A percentile compares a stretch with the other conserved stretches of the same genome.
Evolutionary conservation across 1,140 invertebrate species (phyloP).

Genomic region (Heliconius himera): DNA sequence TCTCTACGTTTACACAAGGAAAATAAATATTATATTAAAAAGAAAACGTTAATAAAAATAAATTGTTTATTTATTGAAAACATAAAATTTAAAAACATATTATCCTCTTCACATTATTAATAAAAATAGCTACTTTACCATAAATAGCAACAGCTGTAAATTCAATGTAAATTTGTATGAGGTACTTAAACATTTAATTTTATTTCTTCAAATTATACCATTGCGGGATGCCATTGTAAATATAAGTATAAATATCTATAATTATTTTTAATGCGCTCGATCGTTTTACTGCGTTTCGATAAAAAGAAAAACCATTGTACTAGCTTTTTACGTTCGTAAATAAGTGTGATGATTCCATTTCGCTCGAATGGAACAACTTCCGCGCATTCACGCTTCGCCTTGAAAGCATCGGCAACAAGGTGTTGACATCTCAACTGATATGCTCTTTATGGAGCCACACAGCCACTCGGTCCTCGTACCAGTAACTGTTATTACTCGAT

Average conservation of each 20-base stretch:
- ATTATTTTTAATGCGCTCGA: slow-evolving; percentile 11
- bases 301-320: slow-evolving; percentile 29
- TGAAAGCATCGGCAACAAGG: slow-evolving; percentile 33
- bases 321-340: slow-evolving; percentile 41
- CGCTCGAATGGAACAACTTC: slow-evolving; percentile 38
- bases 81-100: background rate
- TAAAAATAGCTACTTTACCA: slow-evolving; percentile 6
- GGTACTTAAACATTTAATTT: slow-evolving; percentile 20
- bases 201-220: slow-evolving; percentile 18
- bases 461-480: slow-evolving; percentile 1
- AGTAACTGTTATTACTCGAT: slow-evolving; percentile 46
- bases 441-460: slow-evolving; percentile 37
- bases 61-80: background rate
- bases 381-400: slow-evolving; percentile 43
- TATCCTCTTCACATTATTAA: background rate
- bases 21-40: background rate
- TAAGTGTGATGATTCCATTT: slow-evolving; percentile 47
- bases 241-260: slow-evolving; percentile 6
- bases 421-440: slow-evolving; percentile 48
- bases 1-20: no score
- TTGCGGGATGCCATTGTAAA: slow-evolving; percentile 8
- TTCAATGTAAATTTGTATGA: slow-evolving; percentile 20
- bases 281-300: slow-evolving; percentile 22
- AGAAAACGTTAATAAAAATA: background rate
- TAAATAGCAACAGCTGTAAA: background rate